A percentile compares a stretch with the other conserved stretches of the same genome.
These are phyloP conservation scores for Diplazon laetatorius DNA, from an alignment of 2,888 invertebrate genomes.

Conservation along the genomic window DNA sequence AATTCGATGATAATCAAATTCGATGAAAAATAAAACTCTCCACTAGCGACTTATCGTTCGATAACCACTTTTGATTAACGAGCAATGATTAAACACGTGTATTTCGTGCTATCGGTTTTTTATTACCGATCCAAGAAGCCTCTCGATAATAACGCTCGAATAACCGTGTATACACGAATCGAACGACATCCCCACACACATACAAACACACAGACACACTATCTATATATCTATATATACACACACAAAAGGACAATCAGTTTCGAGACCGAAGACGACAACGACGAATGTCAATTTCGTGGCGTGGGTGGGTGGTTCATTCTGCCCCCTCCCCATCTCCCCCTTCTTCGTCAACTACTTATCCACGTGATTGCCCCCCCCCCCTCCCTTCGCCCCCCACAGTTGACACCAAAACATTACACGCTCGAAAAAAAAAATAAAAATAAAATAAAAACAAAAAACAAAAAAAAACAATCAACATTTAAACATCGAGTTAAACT, in stretches of 20 bases:
- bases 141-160: background rate
- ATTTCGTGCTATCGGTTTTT: background rate
- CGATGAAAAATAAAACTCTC: background rate
- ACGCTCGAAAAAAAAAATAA: too few species aligned
- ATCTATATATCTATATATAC: background rate
- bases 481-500: slow-evolving; percentile 75
- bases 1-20: background rate
- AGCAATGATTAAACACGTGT: slow-evolving; percentile 2
- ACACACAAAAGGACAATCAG: background rate
- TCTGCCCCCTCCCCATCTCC: slow-evolving; percentile 43
- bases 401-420: slow-evolving; percentile 76
- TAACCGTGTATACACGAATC: background rate
- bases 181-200: background rate
- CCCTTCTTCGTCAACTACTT: slow-evolving; percentile 60
- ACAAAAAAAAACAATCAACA: too few species aligned
- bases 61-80: background rate
- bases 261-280: background rate
- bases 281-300: slow-evolving; percentile 41
- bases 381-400: too few species aligned
- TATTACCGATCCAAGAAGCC: background rate
- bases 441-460: too few species aligned
- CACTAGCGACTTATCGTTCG: background rate
- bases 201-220: too few species aligned
- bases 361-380: slow-evolving; percentile 69
- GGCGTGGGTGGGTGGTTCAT: slow-evolving; percentile 78